These are phyloP conservation scores for Eleutherodactylus coqui DNA, from an alignment of 2,797 vertebrate genomes.

Conservation along the genomic window DNA sequence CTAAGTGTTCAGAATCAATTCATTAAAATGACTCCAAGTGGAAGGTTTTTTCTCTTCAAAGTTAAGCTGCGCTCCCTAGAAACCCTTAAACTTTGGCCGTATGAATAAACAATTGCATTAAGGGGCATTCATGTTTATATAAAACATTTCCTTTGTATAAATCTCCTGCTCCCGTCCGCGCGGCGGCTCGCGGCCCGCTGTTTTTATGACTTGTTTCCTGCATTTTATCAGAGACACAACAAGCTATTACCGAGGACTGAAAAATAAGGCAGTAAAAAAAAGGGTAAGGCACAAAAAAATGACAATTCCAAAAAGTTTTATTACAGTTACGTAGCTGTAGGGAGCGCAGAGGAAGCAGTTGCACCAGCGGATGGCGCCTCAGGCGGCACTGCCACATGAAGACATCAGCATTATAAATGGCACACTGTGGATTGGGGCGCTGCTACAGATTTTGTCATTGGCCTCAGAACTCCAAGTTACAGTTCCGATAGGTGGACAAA, in stretches of 20 bases:
- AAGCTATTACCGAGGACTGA: conserved; percentile 36
- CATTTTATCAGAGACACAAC: conserved; percentile 49
- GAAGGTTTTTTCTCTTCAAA: conserved; percentile 26
- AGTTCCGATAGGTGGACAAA: not conserved
- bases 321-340: not conserved
- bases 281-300: not conserved
- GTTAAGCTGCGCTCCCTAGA: conserved; percentile 6
- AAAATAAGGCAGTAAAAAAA: conserved; percentile 14
- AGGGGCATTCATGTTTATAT: conserved; percentile 38
- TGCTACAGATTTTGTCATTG: too few relatives aligned
- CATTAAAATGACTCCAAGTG: conserved; percentile 7
- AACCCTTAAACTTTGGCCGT: conserved; percentile 14
- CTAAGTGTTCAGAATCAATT: conserved; percentile 33
- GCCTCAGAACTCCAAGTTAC: not conserved
- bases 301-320: not conserved
- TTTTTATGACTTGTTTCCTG: conserved; percentile 43
- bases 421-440: not conserved
- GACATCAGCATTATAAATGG: too few relatives aligned
- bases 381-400: not conserved
- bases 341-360: not conserved
- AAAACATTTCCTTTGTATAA: conserved; percentile 32
- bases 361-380: not conserved
- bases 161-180: not conserved
- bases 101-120: conserved; percentile 56
- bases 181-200: conserved; percentile 4